A percentile compares a stretch with the other conserved stretches of the same genome.
Evolutionary conservation across 2,113 vertebrate species (phyloP).

Genomic region (Tenebrosternarchus preto): DNA sequence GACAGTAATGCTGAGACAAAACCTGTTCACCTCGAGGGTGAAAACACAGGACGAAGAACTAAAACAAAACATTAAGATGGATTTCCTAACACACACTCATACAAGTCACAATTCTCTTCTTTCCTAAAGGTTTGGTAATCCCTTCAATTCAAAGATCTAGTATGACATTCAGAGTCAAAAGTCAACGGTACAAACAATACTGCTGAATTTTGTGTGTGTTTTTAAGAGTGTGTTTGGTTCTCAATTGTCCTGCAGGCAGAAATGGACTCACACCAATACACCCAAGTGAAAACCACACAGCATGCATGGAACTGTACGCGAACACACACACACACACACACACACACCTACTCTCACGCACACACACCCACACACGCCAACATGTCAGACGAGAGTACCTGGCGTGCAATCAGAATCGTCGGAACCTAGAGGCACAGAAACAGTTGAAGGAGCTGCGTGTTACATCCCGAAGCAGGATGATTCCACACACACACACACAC

Average conservation of each 20-base stretch:
- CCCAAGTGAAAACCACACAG: conserved; percentile 54
- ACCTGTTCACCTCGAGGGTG: conserved; percentile 15
- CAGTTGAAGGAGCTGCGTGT: conserved; percentile 72
- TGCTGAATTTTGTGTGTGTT: conserved; percentile 4
- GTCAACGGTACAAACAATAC: conserved; percentile 14
- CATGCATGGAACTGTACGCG: conserved; percentile 52
- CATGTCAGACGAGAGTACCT: conserved; percentile 83
- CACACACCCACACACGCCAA: conserved; percentile 56
- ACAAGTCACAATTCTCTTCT: conserved; percentile 9
- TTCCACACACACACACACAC: conserved; percentile 32
- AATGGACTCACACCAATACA: conserved; percentile 57
- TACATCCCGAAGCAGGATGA: conserved; percentile 55
- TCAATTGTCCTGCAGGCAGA: conserved; percentile 50
- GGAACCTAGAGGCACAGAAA: conserved; percentile 91
- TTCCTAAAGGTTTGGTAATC: background rate
- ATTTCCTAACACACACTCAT: conserved; percentile 25
- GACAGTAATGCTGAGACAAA: conserved; percentile 38
- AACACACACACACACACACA: conserved; percentile 43
- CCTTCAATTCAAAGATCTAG: background rate
- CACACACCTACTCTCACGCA: conserved; percentile 49
- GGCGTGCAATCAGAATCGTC: conserved; percentile 96
- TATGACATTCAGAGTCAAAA: background rate
- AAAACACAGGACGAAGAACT: conserved; percentile 55
- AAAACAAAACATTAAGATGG: conserved; percentile 50
- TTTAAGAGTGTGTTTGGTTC: conserved; percentile 34